Conservation (phyloP, 1,140 invertebrate genomes). For the Drosophila bocki region DNA sequence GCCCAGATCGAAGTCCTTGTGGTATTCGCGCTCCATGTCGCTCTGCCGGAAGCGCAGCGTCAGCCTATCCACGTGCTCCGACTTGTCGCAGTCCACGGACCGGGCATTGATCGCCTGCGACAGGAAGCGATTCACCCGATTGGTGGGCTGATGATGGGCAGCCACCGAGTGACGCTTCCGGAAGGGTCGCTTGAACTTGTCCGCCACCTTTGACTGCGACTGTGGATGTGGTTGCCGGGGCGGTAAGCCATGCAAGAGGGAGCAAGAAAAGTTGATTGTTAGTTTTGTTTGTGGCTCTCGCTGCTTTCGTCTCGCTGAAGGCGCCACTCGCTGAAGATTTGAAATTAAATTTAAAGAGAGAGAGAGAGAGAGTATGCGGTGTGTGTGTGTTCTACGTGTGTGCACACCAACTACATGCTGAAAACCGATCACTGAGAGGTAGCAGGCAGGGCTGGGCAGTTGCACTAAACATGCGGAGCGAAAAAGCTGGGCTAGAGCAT, state of each 20-base stretch:
- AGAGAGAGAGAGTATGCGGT: background rate
- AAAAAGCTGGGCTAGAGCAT: slow-evolving; percentile 7
- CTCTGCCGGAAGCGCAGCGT: slow-evolving; percentile 94
- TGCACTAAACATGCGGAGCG: slow-evolving; percentile 21
- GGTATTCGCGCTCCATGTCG: slow-evolving; percentile 90
- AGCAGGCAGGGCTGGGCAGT: slow-evolving; percentile 21
- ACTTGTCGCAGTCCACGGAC: slow-evolving; percentile 95
- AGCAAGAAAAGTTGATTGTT: slow-evolving; percentile 27
- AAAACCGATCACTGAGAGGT: slow-evolving; percentile 9
- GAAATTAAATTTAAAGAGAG: slow-evolving; percentile 5
- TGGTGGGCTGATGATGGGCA: slow-evolving; percentile 93
- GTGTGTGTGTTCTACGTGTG: slow-evolving; percentile 14
- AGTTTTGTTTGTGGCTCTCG: slow-evolving; percentile 16
- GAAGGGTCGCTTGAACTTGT: slow-evolving; percentile 94
- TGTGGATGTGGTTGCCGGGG: slow-evolving; percentile 15
- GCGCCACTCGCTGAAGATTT: slow-evolving; percentile 42
- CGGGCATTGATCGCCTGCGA: slow-evolving; percentile 96
- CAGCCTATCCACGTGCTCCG: slow-evolving; percentile 93
- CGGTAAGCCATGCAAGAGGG: slow-evolving; percentile 42
- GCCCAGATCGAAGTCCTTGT: slow-evolving; percentile 89
- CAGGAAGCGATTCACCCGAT: slow-evolving; percentile 96
- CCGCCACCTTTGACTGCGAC: slow-evolving; percentile 91
- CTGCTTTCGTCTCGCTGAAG: slow-evolving; percentile 16
- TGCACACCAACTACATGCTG: slow-evolving; percentile 11
- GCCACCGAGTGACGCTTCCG: slow-evolving; percentile 93